Conservation (phyloP, 2,113 vertebrate species). For the Syngnathus scovelli region DNA sequence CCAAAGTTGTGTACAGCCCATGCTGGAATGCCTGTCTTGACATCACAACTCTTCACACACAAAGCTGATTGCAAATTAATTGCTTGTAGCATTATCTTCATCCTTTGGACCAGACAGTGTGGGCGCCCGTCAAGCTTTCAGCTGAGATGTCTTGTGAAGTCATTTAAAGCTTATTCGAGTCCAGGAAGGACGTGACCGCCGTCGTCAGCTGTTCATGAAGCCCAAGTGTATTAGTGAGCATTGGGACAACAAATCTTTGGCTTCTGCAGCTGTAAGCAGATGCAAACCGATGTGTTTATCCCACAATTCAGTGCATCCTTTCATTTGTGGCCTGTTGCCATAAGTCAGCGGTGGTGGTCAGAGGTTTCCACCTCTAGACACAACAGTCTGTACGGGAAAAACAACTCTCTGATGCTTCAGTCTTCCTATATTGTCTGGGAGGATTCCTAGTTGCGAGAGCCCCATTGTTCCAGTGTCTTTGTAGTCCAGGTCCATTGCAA, state of each 20-base stretch:
- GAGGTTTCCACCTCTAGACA: slow-evolving; percentile 72
- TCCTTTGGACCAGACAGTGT: slow-evolving; percentile 11
- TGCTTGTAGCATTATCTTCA: slow-evolving; percentile 18
- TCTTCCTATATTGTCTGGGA: slow-evolving; percentile 73
- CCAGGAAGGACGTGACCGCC: too few relatives aligned
- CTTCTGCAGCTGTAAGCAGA: background rate
- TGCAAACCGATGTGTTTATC: slow-evolving; percentile 30
- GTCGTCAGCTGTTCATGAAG: too few relatives aligned
- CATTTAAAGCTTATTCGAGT: slow-evolving; percentile 45
- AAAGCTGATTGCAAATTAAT: slow-evolving; percentile 28
- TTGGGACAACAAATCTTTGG: background rate
- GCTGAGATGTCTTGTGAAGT: slow-evolving; percentile 31
- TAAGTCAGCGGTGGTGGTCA: slow-evolving; percentile 54
- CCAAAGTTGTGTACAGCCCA: background rate
- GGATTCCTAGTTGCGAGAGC: slow-evolving; percentile 66
- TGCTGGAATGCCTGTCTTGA: background rate
- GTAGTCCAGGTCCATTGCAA: slow-evolving; percentile 62
- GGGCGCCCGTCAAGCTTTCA: slow-evolving; percentile 27
- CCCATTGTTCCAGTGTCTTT: slow-evolving; percentile 71
- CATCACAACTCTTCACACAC: background rate
- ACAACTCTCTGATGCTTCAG: slow-evolving; percentile 62
- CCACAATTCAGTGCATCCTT: slow-evolving; percentile 50
- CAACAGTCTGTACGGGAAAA: slow-evolving; percentile 69
- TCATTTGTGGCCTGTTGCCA: slow-evolving; percentile 59
- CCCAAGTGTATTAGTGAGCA: too few relatives aligned